Conservation (phyloP, 2,888 invertebrate species). For the Poecilobothrus nobilitatus region DNA sequence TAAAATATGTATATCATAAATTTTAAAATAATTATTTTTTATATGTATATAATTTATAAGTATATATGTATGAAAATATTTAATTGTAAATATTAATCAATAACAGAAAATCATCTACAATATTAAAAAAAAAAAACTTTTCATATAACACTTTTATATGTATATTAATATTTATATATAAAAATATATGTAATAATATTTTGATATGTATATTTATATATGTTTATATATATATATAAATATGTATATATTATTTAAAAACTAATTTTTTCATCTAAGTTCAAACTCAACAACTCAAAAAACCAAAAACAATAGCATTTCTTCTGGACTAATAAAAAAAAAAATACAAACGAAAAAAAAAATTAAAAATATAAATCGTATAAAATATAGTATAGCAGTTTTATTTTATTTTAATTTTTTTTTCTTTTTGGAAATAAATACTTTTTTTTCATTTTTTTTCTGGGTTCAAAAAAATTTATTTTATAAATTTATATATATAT, state of each 20-base stretch:
- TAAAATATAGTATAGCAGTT: not conserved
- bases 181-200: constrained; percentile 38
- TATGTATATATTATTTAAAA: constrained; percentile 27
- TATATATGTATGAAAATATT: not conserved
- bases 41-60: not conserved
- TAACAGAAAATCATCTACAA: constrained; percentile 17
- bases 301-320: constrained; percentile 20
- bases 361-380: not conserved
- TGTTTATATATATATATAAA: constrained; percentile 28
- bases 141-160: constrained; percentile 14
- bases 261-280: constrained; percentile 28
- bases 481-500: constrained; percentile 20
- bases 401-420: not conserved
- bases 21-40: not conserved
- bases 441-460: not conserved
- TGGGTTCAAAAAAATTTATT: not conserved
- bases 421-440: too few relatives aligned
- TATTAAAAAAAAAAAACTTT: constrained; percentile 18
- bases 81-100: not conserved
- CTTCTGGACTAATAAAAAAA: not conserved
- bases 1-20: not conserved
- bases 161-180: constrained; percentile 20
- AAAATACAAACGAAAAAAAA: not conserved
- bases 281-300: constrained; percentile 27
- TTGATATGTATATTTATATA: constrained; percentile 32